Conservation (phyloP, 2,113 vertebrate species). For the Pogona vitticeps region DNA sequence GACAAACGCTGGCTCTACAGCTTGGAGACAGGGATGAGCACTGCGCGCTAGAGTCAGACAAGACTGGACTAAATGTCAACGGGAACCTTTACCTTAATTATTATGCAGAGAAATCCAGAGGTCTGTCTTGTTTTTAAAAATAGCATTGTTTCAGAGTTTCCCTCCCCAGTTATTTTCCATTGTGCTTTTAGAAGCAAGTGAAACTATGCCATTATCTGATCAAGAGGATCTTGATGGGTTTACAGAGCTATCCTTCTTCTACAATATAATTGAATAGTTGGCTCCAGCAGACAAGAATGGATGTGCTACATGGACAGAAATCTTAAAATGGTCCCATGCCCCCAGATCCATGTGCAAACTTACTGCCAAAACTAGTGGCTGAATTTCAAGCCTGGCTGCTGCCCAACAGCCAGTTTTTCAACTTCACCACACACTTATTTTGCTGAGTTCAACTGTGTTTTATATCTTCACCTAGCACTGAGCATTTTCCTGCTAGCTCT, state of each 20-base stretch:
- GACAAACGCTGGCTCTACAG: too few species aligned
- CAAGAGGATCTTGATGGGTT: neutral
- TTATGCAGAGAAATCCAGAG: slow-evolving; percentile 38
- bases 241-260: neutral
- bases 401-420: slow-evolving; percentile 41
- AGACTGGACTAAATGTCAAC: too few species aligned
- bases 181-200: slow-evolving; percentile 32
- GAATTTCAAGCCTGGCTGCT: neutral
- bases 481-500: neutral
- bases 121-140: slow-evolving; percentile 12
- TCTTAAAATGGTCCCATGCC: slow-evolving; percentile 1
- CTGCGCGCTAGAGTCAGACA: too few species aligned
- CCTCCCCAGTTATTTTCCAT: slow-evolving; percentile 41
- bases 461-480: neutral
- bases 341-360: neutral
- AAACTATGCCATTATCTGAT: slow-evolving; percentile 6
- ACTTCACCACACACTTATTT: slow-evolving; percentile 32
- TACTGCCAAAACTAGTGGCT: neutral
- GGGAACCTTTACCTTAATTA: too few species aligned
- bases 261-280: accelerated
- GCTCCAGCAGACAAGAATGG: accelerated
- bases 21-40: too few species aligned
- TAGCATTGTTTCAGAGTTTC: slow-evolving; percentile 42
- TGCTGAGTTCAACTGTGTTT: slow-evolving; percentile 6
- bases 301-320: neutral